Percentiles rank a stretch among this genome's conserved stretches.
Evolutionary conservation across 2,113 vertebrate species (phyloP).

Genomic region (Dunckerocampus dactyliophorus): DNA sequence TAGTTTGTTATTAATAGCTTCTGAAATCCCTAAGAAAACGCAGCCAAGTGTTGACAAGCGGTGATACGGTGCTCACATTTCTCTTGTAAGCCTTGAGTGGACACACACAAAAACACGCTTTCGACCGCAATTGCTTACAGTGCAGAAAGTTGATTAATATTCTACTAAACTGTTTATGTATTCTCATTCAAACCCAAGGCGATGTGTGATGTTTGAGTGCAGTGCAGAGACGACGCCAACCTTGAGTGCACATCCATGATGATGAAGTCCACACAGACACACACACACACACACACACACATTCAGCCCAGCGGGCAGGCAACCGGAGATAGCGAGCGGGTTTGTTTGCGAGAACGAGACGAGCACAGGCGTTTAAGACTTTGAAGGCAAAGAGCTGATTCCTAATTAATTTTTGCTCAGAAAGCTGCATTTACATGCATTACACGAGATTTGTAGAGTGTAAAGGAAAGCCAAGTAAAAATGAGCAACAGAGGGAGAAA

Average conservation of each 20-base stretch:
- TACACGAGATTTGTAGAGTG: constrained; percentile 20
- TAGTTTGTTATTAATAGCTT: too few relatives aligned
- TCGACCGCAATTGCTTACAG: constrained; percentile 40
- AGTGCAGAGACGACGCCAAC: constrained; percentile 41
- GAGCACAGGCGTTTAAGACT: constrained; percentile 37
- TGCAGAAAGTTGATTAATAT: constrained; percentile 58
- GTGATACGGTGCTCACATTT: too few relatives aligned
- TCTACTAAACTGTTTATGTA: constrained; percentile 57
- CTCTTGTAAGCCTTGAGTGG: too few relatives aligned
- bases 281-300: not conserved
- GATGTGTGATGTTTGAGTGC: not conserved
- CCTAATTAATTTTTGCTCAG: constrained; percentile 60
- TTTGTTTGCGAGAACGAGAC: constrained; percentile 45
- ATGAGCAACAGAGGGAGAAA: constrained; percentile 5
- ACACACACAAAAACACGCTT: constrained; percentile 29
- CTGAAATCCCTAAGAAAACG: too few relatives aligned
- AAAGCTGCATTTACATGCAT: constrained; percentile 48
- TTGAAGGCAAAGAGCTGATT: constrained; percentile 59
- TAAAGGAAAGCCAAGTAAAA: constrained; percentile 16
- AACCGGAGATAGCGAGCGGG: not conserved
- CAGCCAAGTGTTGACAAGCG: too few relatives aligned
- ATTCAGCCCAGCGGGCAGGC: constrained; percentile 4
- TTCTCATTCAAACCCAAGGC: constrained; percentile 42
- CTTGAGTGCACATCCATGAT: constrained; percentile 36
- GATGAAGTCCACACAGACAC: constrained; percentile 36